Percentiles rank a stretch among this genome's conserved stretches.
Conservation (phyloP, 2,797 vertebrate species). For the Phalloptychus januarius region DNA sequence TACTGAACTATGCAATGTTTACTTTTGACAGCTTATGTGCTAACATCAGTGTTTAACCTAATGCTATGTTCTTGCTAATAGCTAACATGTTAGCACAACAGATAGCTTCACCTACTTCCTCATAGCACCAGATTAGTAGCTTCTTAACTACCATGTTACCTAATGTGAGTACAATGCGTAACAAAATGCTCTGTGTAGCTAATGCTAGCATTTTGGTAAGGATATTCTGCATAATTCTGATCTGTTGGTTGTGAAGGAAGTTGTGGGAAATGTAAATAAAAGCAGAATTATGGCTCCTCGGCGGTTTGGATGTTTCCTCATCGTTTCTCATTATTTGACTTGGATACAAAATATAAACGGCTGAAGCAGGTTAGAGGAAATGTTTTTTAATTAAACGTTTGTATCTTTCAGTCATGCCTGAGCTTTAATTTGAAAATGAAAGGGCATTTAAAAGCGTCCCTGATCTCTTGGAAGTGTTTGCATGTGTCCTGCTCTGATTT, state of each 20-base stretch:
- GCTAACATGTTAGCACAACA: background rate
- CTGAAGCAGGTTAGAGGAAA: too few relatives aligned
- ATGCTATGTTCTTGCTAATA: background rate
- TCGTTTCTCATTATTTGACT: too few relatives aligned
- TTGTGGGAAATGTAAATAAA: too few relatives aligned
- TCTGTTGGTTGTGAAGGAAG: background rate
- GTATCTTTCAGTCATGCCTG: background rate
- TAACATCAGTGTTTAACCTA: too few relatives aligned
- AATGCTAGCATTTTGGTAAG: background rate
- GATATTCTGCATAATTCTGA: background rate
- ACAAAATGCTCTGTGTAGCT: background rate
- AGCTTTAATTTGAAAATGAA: too few relatives aligned
- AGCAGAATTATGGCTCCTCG: too few relatives aligned
- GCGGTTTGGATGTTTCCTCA: too few relatives aligned
- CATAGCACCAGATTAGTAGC: background rate
- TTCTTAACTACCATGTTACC: background rate
- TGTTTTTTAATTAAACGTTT: background rate
- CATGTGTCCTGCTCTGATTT: conserved; percentile 6
- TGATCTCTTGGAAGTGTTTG: too few relatives aligned
- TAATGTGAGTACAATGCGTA: background rate
- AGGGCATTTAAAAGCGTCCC: too few relatives aligned
- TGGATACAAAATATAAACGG: too few relatives aligned
- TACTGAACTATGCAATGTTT: too few relatives aligned
- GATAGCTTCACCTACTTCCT: background rate
- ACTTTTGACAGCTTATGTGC: too few relatives aligned